Evolutionary conservation across 2,888 invertebrate genomes (phyloP), one percentile per base, ranked within the genome.

Genomic region (Pilophorus perplexus): DNA sequence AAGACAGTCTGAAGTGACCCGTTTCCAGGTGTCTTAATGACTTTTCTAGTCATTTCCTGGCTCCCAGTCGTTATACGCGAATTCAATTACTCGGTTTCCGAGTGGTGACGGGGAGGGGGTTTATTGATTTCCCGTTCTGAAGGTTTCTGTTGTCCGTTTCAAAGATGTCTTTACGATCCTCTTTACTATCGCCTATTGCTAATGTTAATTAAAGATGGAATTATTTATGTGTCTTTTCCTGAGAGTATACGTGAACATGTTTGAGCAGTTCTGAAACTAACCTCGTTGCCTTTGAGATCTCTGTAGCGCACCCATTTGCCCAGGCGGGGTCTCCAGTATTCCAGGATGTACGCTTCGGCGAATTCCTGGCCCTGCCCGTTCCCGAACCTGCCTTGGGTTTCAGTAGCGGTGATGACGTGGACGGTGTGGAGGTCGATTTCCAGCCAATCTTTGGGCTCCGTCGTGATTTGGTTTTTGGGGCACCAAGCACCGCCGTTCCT

Each of bases 401-500:
- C 86, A 6, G 89, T 84, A 18, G 84, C 88, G 0, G 91, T 90
- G 75, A 95, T 85, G 75, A 93, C 86, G 78, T 88, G 88, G 48
- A 90, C 85, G 18, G 82, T 80, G 74, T 84, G 85, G 71, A 95
- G 82, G 76, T 93, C 87, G 71, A 90, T 84, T 81, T 94, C 86
- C 69, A 89, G 78, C 88, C 88, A 89, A 77, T 89, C 89, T 68
- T 82, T 82, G 2, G 86, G 82, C 73, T 88, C 88, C n/a, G 85
- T 84, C 22, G 88, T 88, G 74, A 90, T 87, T 76, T 87, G 86
- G 57, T 84, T 81, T 77, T 86, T 85, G 10, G 95, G 94, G 79
- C 95, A 95, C 95, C 94, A 95, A 0, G 94, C 94, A 48, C 94
- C 94, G 12, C 93, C 91, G 74, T 86, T 85, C 71, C 83, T 81